Percentiles rank a stretch among this genome's conserved stretches.
These are phyloP conservation scores for Cyclopterus lumpus DNA, from an alignment of 2,797 vertebrate genomes.

Conservation along the genomic window DNA sequence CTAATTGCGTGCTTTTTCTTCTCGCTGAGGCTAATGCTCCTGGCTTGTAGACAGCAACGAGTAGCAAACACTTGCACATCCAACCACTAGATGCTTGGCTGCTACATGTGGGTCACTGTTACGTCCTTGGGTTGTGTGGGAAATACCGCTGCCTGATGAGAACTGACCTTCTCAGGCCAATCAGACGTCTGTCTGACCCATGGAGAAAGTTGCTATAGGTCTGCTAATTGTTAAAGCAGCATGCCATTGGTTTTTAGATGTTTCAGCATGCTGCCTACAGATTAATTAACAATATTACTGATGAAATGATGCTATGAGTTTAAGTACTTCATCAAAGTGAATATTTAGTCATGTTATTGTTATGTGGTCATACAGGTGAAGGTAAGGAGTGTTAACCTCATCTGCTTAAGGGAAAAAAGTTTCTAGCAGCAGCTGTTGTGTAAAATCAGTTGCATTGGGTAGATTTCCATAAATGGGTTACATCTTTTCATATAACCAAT, in stretches of 20 bases:
- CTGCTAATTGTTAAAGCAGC: conserved; percentile 59
- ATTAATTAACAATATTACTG: background rate
- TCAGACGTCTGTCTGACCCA: conserved; percentile 33
- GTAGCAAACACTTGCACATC: conserved; percentile 39
- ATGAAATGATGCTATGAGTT: background rate
- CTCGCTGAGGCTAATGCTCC: conserved; percentile 30
- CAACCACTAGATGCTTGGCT: conserved; percentile 32
- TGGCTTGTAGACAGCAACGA: conserved; percentile 40
- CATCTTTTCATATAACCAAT: too few relatives aligned
- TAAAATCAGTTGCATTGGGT: too few relatives aligned
- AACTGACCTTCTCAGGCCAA: conserved; percentile 39
- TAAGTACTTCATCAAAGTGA: background rate
- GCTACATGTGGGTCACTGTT: conserved; percentile 65
- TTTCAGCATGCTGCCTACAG: background rate
- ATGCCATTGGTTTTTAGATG: conserved; percentile 2
- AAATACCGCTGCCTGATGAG: conserved; percentile 57
- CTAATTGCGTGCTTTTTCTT: conserved; percentile 49
- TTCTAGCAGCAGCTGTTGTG: background rate
- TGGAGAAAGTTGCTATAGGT: conserved; percentile 35
- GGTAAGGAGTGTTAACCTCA: background rate
- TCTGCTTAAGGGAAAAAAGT: background rate
- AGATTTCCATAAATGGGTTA: too few relatives aligned
- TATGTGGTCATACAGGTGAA: background rate
- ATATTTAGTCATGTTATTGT: background rate
- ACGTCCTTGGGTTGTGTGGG: conserved; percentile 53